Base-by-base conservation (phyloP, 2,888 invertebrate species). In the Epinotia bilunana region DNA sequence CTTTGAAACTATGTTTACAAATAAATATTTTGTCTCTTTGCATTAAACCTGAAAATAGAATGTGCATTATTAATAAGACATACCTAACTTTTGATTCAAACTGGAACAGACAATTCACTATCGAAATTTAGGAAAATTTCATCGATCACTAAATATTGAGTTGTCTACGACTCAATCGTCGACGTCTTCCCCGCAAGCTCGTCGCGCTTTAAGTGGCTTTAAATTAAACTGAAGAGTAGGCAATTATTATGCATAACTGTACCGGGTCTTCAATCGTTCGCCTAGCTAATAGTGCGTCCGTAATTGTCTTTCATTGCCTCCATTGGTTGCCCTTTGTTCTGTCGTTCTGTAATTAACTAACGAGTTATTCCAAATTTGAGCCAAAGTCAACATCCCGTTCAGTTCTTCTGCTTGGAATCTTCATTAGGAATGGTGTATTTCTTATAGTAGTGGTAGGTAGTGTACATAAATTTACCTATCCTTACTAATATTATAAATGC, bases 171-270 rank as follows among this genome's bases (percentile, higher is more conserved):
- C 28, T 71, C 43, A 57, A 60, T 68, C 80, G 81, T 79, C 81
- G 80, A 82, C 60, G 80, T 79, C 81, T 81, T 81, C 83, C 79
- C 81, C 83, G 82, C 82, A 81, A 86, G 81, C 85, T 84, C 83
- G 81, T 85, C 86, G 85, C 85, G 85, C 86, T 81, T 87, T 84
- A 87, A 88, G 84, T 85, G 87, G 83, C 85, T 87, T 85, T 89
- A 90, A 90, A 90, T 90, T 87, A 87, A 87, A 84, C 83, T 87
- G 87, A 88, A 88, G 88, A 87, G 88, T 84, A 83, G 86, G 83
- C 87, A 88, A 91, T 91, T 91, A 90, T 88, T 90, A 90, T 91
- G 91, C 91, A 91, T 90, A 90, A 90, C 89, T 91, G 90, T 84
- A 85, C 84, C 20, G 62, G 65, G 69, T 67, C 72, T 69, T 68